Conservation (phyloP, 1,140 invertebrate genomes). For the Chymomyza costata region DNA sequence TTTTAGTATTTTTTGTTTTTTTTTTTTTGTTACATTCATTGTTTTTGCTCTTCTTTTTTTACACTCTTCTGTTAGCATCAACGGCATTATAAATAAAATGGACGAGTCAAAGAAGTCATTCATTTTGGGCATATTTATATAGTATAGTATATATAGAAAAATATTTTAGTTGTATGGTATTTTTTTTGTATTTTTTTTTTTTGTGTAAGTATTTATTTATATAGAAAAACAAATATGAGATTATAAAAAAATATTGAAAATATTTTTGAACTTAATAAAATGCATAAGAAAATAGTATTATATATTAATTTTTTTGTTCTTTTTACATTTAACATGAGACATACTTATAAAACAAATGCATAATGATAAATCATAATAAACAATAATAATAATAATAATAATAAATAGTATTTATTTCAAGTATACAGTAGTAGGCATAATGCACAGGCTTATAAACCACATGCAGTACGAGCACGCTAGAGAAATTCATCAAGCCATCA, state of each 20-base stretch:
- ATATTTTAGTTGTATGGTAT: slow-evolving; percentile 47
- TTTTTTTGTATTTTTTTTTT: slow-evolving; percentile 14
- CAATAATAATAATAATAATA: slow-evolving; percentile 7
- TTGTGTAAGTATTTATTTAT: slow-evolving; percentile 5
- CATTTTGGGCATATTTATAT: slow-evolving; percentile 53
- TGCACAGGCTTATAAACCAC: slow-evolving; percentile 42
- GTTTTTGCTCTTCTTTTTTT: slow-evolving; percentile 34
- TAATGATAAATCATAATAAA: slow-evolving; percentile 7
- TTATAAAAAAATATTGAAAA: slow-evolving; percentile 5
- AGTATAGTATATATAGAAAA: slow-evolving; percentile 36
- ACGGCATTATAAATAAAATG: slow-evolving; percentile 73
- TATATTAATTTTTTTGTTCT: not conserved
- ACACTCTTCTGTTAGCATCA: slow-evolving; percentile 73
- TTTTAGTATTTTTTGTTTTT: slow-evolving; percentile 26
- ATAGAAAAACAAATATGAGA: slow-evolving; percentile 17
- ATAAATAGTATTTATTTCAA: slow-evolving; percentile 15
- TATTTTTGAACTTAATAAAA: slow-evolving; percentile 21
- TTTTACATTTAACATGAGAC: too few relatives aligned
- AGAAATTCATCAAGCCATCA: slow-evolving; percentile 30
- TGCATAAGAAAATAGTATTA: slow-evolving; percentile 30
- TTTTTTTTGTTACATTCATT: slow-evolving; percentile 19
- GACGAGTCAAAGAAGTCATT: slow-evolving; percentile 75
- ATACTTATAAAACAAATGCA: slow-evolving; percentile 8
- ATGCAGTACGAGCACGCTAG: slow-evolving; percentile 45
- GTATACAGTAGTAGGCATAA: too few relatives aligned